Base-by-base conservation (phyloP, 1,140 invertebrate species). In the Drosophila murphyi region DNA sequence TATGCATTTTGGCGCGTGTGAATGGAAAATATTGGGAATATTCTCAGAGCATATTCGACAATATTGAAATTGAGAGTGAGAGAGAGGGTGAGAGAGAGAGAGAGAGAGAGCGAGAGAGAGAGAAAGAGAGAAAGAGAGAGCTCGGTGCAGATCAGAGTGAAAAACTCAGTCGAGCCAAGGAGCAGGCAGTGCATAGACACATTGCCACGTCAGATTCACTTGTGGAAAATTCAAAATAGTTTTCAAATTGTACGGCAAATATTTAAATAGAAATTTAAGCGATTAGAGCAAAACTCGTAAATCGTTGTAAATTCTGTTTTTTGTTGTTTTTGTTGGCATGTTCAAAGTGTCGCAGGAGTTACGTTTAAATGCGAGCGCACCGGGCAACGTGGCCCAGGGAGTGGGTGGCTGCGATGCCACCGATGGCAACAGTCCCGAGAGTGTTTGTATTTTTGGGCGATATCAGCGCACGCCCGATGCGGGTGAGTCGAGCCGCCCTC, bases 301-400 rank as follows among this genome's bases (percentile, higher is more conserved):
- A 43, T 3, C 32, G 20, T 43, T 31, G 39, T 37, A 41, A 50
- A 52, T 37, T 20, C 1, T 20, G 20, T 20, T 20, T 20, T 20
- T 20, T 20, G 20, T 20, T 20, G 20, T 20, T 20, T 20, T 41
- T 12, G 28, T 55, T 48, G 77, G 80, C 62, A 92, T 92, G 91
- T 92, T 91, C 57, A 86, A 81, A 78, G 82, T 91, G 76, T 92
- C 91, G 57, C 91, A 92, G 76, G 90, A 92, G 75, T 90, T 92
- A 56, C 91, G 85, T 61, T 68, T 92, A 8, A 92, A 92, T 62
- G 90, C 85, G 8, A 75, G 64, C 61, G 61, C 72, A 7, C 60
- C 70, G 5, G 28, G 59, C 35, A 31, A 39, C 5, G 12, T 63
- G 43, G 39, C 54, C 29, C 62, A 54, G 41, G 39, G 10, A n/a